phyloP scores from a whole-genome alignment of 2,888 invertebrate species.

The Chydorus sphaericus region DNA sequence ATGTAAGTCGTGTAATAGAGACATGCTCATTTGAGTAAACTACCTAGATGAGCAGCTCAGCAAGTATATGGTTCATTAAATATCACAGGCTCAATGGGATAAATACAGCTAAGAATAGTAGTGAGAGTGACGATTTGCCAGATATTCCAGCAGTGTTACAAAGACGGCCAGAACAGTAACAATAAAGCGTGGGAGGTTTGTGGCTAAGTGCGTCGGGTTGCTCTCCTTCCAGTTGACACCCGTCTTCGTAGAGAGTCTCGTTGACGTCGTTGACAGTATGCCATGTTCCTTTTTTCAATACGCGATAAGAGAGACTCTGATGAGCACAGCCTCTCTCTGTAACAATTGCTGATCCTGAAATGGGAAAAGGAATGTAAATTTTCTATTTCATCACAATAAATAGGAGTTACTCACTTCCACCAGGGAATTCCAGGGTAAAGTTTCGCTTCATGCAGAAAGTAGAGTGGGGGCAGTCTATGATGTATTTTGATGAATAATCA shows the following conservation, averaged over 20 bases:
- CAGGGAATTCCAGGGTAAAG: slow-evolving; percentile 45
- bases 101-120: too few relatives aligned
- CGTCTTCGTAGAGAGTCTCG: slow-evolving; percentile 50
- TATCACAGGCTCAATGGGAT: too few relatives aligned
- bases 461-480: slow-evolving; percentile 61
- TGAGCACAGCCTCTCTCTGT: slow-evolving; percentile 55
- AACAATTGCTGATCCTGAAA: slow-evolving; percentile 40
- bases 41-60: too few relatives aligned
- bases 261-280: slow-evolving; percentile 45
- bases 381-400: too few relatives aligned
- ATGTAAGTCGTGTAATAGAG: too few relatives aligned
- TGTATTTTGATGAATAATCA: slow-evolving; percentile 46
- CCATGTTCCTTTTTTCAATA: slow-evolving; percentile 48
- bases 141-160: slow-evolving; percentile 57
- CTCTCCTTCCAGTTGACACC: slow-evolving; percentile 34
- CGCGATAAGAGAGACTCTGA: slow-evolving; percentile 49
- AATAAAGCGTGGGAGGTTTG: slow-evolving; percentile 42
- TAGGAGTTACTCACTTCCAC: slow-evolving; percentile 40
- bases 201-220: too few relatives aligned
- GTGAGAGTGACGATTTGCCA: too few relatives aligned
- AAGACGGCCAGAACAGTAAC: slow-evolving; percentile 56
- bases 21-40: too few relatives aligned
- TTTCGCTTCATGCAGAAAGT: slow-evolving; percentile 70
- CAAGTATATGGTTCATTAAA: too few relatives aligned
- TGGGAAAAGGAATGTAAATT: slow-evolving; percentile 10